These are phyloP conservation scores for Phortica variegata DNA, from an alignment of 1,140 invertebrate genomes.

Conservation along the genomic window DNA sequence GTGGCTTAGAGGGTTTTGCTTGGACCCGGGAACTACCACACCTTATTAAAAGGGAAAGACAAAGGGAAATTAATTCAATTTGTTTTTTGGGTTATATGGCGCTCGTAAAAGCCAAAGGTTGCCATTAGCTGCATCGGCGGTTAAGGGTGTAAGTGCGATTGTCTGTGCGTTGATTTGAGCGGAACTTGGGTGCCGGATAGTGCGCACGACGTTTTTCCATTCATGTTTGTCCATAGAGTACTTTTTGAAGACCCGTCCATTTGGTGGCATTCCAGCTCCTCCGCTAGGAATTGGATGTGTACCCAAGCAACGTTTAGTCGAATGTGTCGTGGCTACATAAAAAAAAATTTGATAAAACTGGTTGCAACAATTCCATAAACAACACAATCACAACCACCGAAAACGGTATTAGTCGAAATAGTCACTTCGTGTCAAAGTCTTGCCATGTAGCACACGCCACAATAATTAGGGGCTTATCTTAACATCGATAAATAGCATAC, in stretches of 20 bases:
- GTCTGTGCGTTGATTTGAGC: no score
- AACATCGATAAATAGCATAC: conserved; percentile 88
- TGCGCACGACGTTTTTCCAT: conserved; percentile 85
- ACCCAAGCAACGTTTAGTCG: conserved; percentile 78
- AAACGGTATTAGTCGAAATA: conserved; percentile 96
- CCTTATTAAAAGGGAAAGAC: no score
- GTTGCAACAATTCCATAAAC: conserved; percentile 96
- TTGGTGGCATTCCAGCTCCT: conserved; percentile 90
- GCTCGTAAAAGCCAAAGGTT: no score
- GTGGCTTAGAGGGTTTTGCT: no score
- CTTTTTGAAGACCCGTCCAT: conserved; percentile 96
- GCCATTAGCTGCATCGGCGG: no score
- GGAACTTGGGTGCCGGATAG: no score
- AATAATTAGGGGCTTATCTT: conserved; percentile 80
- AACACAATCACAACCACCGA: conserved; percentile 97
- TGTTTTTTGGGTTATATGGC: no score
- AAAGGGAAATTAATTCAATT: no score
- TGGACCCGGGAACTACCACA: no score
- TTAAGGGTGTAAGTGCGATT: no score
- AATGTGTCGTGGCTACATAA: conserved; percentile 72
- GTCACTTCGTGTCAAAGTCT: conserved; percentile 84
- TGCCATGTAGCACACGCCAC: conserved; percentile 81
- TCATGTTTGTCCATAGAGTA: conserved; percentile 91
- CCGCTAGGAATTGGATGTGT: conserved; percentile 88
- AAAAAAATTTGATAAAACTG: conserved; percentile 91